Percentiles rank a stretch among this genome's conserved stretches.
phyloP scores from a whole-genome alignment of 2,113 vertebrate genomes.

The Murina feae region DNA sequence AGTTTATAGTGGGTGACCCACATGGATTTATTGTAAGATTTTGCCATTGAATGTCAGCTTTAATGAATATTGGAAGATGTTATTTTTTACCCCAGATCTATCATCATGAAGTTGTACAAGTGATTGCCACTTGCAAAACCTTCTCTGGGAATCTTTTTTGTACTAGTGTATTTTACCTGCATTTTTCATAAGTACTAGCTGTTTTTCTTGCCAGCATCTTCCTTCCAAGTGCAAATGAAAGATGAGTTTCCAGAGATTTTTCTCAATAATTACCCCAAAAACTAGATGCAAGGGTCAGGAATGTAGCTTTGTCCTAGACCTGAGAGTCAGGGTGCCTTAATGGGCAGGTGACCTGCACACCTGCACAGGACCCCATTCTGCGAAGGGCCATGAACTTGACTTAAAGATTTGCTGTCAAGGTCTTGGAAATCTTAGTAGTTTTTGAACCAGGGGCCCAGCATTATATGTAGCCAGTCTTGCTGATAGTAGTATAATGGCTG shows the following conservation, averaged over 20 bases:
- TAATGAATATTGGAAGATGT: background rate
- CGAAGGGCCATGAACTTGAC: background rate
- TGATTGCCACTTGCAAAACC: background rate
- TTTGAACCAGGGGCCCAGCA: background rate
- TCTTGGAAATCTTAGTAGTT: background rate
- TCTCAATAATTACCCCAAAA: background rate
- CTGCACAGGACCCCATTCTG: background rate
- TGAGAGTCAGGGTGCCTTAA: background rate
- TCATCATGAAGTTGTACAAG: background rate
- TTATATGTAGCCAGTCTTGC: background rate
- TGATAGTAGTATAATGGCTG: background rate
- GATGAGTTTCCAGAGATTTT: background rate
- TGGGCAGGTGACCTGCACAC: background rate
- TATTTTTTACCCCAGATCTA: background rate
- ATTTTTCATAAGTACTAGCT: constrained; percentile 1
- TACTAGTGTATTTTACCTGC: background rate
- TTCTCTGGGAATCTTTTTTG: background rate
- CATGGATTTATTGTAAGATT: background rate
- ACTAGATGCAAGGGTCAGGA: background rate
- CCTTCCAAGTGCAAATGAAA: background rate
- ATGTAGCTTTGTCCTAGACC: background rate
- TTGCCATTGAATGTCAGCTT: background rate
- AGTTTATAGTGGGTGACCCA: background rate
- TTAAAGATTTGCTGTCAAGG: background rate
- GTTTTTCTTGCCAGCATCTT: background rate